Evolutionary conservation across 2,797 vertebrate genomes (phyloP).

Genomic region (Myiotriccus ornatus): DNA sequence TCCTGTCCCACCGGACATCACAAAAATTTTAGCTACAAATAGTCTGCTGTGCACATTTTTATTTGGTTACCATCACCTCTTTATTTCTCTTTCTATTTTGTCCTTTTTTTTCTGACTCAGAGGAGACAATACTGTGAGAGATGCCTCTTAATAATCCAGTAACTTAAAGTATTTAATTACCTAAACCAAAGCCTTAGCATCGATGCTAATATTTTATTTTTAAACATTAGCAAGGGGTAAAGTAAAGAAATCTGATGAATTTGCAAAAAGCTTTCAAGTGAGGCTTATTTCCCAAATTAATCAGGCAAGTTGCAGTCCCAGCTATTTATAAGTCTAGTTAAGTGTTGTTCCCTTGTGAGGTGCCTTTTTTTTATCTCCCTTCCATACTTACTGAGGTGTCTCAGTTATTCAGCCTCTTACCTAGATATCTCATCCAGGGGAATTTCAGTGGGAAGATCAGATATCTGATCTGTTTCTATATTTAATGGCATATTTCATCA

Average conservation of each 20-base stretch:
- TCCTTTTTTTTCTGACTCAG: neutral
- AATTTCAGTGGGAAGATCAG: constrained; percentile 63
- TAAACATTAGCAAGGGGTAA: constrained; percentile 22
- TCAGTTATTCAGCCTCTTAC: constrained; percentile 65
- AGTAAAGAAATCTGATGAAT: constrained; percentile 53
- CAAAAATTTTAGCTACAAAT: neutral
- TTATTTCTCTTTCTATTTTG: neutral
- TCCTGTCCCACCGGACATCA: neutral
- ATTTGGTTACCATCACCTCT: rapidly evolving
- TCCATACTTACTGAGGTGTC: constrained; percentile 39
- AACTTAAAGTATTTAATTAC: constrained; percentile 68
- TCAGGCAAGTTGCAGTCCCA: constrained; percentile 49
- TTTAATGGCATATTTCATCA: constrained; percentile 77
- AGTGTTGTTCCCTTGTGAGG: constrained; percentile 59
- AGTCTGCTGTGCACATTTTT: neutral
- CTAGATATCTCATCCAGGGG: constrained; percentile 61
- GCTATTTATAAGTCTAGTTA: constrained; percentile 79
- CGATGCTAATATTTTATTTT: constrained; percentile 53
- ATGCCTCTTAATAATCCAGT: constrained; percentile 29
- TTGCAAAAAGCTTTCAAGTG: constrained; percentile 60
- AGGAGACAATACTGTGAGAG: neutral
- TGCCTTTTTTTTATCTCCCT: neutral
- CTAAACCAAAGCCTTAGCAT: constrained; percentile 38
- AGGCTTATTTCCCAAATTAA: constrained; percentile 70
- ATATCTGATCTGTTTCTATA: constrained; percentile 77